Conservation (phyloP, 2,888 invertebrate genomes). For the Ethmia dodecea region DNA sequence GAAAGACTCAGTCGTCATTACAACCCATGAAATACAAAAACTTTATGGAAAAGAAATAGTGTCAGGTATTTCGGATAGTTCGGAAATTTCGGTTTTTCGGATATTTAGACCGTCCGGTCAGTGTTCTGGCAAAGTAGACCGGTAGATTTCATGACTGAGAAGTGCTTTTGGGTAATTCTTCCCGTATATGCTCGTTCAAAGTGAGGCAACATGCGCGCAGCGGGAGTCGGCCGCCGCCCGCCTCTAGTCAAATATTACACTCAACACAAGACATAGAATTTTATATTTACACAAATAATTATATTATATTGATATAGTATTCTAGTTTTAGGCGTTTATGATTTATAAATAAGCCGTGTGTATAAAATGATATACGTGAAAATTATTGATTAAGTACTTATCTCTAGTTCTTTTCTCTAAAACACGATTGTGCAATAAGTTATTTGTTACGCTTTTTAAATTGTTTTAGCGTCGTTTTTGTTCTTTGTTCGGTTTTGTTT, state of each 20-base stretch:
- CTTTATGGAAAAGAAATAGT: no score
- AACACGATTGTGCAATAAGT: conserved; percentile 67
- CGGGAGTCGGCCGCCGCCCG: conserved; percentile 48
- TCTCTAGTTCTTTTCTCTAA: conserved; percentile 58
- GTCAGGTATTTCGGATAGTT: no score
- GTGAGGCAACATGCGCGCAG: conserved; percentile 25
- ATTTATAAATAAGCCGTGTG: conserved; percentile 63
- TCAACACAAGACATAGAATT: conserved; percentile 73
- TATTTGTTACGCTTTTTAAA: conserved; percentile 69
- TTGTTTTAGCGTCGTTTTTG: conserved; percentile 56
- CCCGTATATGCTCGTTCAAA: no score
- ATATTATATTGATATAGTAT: conserved; percentile 77
- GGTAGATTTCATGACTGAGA: no score
- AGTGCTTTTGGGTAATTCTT: no score
- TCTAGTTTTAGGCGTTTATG: conserved; percentile 76
- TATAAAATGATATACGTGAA: conserved; percentile 38
- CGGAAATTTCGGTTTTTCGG: no score
- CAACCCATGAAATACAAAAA: no score
- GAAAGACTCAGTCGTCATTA: no score
- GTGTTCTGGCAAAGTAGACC: no score
- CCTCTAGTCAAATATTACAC: conserved; percentile 77
- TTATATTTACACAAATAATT: conserved; percentile 78
- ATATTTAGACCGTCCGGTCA: no score
- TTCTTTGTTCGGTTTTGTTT: conserved; percentile 34
- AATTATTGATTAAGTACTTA: conserved; percentile 46